Percentiles rank a stretch among this genome's conserved stretches.
Conservation (phyloP, 1,140 invertebrate genomes). For the Caligus rogercresseyi region DNA sequence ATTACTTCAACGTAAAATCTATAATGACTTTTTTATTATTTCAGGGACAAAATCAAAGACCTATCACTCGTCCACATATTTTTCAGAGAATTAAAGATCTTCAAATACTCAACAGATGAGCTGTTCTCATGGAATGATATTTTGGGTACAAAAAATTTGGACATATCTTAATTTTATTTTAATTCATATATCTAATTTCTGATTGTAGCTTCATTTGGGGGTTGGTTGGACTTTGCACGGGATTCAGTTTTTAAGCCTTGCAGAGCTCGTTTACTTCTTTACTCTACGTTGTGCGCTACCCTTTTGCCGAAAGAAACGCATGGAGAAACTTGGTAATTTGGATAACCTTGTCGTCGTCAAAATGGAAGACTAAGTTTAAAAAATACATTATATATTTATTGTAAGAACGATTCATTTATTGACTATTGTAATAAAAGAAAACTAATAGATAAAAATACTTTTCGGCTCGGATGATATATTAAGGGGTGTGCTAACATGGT, state of each 20-base stretch:
- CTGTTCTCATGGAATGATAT: constrained; percentile 14
- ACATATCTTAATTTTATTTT: not conserved
- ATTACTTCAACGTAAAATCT: no score
- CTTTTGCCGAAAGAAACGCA: constrained; percentile 14
- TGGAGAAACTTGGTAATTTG: not conserved
- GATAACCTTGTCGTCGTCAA: constrained; percentile 8
- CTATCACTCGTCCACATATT: constrained; percentile 7
- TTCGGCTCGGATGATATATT: no score
- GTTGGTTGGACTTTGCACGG: constrained; percentile 12
- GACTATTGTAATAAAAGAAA: no score
- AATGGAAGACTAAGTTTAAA: constrained; percentile 2
- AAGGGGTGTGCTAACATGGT: no score
- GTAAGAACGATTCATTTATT: no score
- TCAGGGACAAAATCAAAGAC: constrained; percentile 6
- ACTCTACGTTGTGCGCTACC: constrained; percentile 28
- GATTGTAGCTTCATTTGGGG: constrained; percentile 9
- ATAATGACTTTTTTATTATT: no score
- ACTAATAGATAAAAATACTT: no score
- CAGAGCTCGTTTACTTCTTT: constrained; percentile 45
- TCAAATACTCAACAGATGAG: constrained; percentile 13
- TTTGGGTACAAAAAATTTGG: not conserved
- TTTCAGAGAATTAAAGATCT: constrained; percentile 5
- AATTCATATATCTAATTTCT: not conserved
- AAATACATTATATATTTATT: no score
- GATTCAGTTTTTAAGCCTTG: constrained; percentile 32